Conservation (phyloP, 2,113 vertebrate genomes). For the Colius striatus region DNA sequence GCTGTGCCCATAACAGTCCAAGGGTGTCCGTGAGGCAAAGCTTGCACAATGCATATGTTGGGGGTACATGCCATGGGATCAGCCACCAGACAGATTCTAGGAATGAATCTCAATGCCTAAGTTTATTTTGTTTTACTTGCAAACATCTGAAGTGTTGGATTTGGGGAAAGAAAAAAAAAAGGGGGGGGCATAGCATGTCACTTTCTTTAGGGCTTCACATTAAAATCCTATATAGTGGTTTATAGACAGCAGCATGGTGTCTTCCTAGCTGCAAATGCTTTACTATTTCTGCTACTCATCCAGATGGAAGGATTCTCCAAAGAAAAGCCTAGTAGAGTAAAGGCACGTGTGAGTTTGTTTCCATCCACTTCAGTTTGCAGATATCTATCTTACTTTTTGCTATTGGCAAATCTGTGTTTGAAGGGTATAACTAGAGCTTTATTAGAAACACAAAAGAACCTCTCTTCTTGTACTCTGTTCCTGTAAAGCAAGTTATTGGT, state of each 20-base stretch:
- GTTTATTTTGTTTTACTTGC: conserved; percentile 22
- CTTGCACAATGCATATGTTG: neutral
- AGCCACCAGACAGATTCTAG: neutral
- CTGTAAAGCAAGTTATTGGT: neutral
- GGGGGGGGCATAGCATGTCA: neutral
- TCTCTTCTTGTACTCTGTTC: neutral
- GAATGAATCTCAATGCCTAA: neutral
- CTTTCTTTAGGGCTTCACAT: neutral
- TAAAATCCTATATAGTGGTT: neutral
- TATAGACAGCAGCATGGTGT: neutral
- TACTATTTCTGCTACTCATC: neutral
- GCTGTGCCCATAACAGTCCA: neutral
- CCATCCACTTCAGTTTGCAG: neutral
- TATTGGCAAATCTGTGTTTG: neutral
- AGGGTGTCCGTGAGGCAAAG: neutral
- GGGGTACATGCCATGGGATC: neutral
- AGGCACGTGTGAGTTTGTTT: neutral
- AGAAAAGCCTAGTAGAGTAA: neutral
- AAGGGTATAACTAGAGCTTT: neutral
- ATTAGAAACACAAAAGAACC: neutral
- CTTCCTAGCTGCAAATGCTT: neutral
- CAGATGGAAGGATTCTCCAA: conserved; percentile 4
- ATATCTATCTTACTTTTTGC: neutral
- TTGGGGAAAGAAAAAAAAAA: neutral
- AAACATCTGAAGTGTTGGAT: neutral